phyloP scores from a whole-genome alignment of 2,888 invertebrate species.

The Leucania comma region DNA sequence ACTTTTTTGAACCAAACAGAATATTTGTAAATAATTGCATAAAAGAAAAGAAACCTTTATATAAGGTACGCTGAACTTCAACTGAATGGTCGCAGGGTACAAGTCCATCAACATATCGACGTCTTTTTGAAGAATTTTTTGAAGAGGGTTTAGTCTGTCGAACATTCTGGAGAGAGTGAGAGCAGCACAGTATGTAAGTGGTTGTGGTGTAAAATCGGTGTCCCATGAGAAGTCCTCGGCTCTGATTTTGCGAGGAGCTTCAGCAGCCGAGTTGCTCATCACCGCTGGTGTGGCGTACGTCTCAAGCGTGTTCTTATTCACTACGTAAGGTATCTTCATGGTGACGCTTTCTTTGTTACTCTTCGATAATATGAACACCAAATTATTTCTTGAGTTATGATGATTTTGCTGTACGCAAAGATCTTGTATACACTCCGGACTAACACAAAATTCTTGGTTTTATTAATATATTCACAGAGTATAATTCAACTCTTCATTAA shows the following conservation, averaged over 20 bases:
- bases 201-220: conserved; percentile 80
- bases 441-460: too few relatives aligned
- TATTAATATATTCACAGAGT: not conserved
- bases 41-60: conserved; percentile 81
- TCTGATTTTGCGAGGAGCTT: conserved; percentile 77
- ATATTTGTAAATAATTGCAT: not conserved
- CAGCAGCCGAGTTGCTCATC: conserved; percentile 76
- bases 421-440: too few relatives aligned
- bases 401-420: not conserved
- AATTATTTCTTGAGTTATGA: not conserved
- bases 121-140: conserved; percentile 90
- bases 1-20: not conserved
- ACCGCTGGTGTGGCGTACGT: conserved; percentile 77
- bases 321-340: conserved; percentile 87
- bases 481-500: too few relatives aligned
- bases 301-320: conserved; percentile 76
- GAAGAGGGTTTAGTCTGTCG: conserved; percentile 88
- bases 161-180: conserved; percentile 82
- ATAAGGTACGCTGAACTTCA: conserved; percentile 89
- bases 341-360: conserved; percentile 37
- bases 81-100: conserved; percentile 90
- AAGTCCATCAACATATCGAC: conserved; percentile 91
- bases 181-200: conserved; percentile 81
- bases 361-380: not conserved
- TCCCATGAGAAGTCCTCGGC: conserved; percentile 89